Evolutionary conservation across 1,140 invertebrate species (phyloP).

Genomic region (Subanguina moxae): DNA sequence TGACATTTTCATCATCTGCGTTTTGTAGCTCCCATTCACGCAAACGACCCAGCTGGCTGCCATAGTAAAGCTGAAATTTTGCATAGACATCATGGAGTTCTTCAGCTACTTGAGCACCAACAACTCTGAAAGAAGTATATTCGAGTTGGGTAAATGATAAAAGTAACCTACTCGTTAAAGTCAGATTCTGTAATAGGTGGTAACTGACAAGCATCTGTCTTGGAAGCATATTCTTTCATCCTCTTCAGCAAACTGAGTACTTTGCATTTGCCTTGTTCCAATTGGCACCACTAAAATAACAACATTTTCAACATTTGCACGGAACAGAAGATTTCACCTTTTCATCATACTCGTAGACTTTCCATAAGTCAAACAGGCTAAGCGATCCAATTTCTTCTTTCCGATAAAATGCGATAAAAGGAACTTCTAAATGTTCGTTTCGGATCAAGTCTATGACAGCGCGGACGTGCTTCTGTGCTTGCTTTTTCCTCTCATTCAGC

Average conservation of each 20-base stretch:
- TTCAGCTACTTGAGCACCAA: constrained; percentile 36
- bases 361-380: constrained; percentile 92
- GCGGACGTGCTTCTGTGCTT: too few relatives aligned
- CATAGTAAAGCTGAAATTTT: constrained; percentile 44
- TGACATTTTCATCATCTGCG: constrained; percentile 49
- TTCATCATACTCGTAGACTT: constrained; percentile 71
- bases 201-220: constrained; percentile 16
- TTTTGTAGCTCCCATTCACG: constrained; percentile 59
- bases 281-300: constrained; percentile 39
- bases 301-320: too few relatives aligned
- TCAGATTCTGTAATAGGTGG: constrained; percentile 30
- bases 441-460: constrained; percentile 95
- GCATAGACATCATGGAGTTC: constrained; percentile 36
- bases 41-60: constrained; percentile 34
- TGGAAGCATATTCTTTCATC: constrained; percentile 9
- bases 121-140: constrained; percentile 5
- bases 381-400: constrained; percentile 92
- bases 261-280: constrained; percentile 27
- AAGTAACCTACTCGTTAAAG: background rate
- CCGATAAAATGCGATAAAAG: constrained; percentile 95
- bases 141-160: background rate
- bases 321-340: too few relatives aligned
- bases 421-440: constrained; percentile 70
- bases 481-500: too few relatives aligned
- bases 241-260: constrained; percentile 26